Conservation (phyloP, 2,888 invertebrate genomes). For the Drosophila incognita region DNA sequence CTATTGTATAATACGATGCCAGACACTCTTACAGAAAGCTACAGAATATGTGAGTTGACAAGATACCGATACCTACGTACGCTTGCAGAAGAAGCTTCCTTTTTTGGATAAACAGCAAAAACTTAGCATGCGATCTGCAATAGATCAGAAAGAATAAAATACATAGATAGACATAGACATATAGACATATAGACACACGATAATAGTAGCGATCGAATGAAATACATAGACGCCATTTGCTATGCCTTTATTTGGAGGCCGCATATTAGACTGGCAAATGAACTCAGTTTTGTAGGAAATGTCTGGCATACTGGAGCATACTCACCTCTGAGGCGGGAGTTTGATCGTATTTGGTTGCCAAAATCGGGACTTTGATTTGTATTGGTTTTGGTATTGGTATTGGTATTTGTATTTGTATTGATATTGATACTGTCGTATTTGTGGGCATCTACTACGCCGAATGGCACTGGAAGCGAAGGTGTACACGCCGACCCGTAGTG, state of each 20-base stretch:
- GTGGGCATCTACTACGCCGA: conserved; percentile 20
- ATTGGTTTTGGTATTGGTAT: conserved; percentile 17
- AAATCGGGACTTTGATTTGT: conserved; percentile 16
- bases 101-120: conserved; percentile 62
- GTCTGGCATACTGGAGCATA: conserved; percentile 29
- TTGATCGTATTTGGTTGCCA: conserved; percentile 14
- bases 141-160: conserved; percentile 49
- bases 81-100: conserved; percentile 29
- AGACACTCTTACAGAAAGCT: conserved; percentile 15
- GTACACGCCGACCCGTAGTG: conserved; percentile 1
- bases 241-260: not conserved
- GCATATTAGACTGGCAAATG: not conserved
- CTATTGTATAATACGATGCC: conserved; percentile 10
- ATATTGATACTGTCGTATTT: not conserved
- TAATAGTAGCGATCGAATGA: conserved; percentile 1
- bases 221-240: not conserved
- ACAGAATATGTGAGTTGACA: conserved; percentile 2
- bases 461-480: conserved; percentile 3
- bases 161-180: conserved; percentile 11
- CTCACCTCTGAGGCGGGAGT: conserved; percentile 54
- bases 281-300: conserved; percentile 5
- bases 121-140: conserved; percentile 71
- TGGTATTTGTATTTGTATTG: not conserved
- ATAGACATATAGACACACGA: conserved; percentile 9
- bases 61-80: conserved; percentile 50